Percentiles rank a stretch among this genome's conserved stretches.
These are phyloP conservation scores for Holothuria scabra DNA, from an alignment of 53 echinoderm and acorn worm genomes.

Conservation along the genomic window DNA sequence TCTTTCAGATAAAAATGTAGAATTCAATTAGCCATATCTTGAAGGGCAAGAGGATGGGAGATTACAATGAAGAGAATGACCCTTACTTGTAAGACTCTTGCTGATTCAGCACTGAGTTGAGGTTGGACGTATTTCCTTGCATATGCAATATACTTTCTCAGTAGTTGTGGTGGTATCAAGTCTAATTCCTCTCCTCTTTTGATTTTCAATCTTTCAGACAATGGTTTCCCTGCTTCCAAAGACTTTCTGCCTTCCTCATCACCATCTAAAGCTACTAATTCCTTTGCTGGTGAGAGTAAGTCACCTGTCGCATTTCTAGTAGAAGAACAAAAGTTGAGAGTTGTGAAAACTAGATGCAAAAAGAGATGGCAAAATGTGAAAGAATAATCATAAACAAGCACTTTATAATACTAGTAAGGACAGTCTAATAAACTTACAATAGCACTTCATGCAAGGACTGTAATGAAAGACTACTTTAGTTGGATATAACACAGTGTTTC, in stretches of 20 bases:
- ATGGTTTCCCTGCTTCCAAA: slow-evolving; percentile 72
- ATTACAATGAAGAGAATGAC: not conserved
- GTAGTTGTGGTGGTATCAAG: slow-evolving; percentile 86
- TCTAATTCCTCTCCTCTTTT: slow-evolving; percentile 80
- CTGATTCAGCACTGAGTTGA: slow-evolving; percentile 78
- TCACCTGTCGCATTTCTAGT: slow-evolving; percentile 24
- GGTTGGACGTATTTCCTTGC: slow-evolving; percentile 97
- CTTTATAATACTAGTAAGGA: too few relatives aligned
- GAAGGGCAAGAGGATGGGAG: not conserved
- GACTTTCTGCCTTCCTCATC: slow-evolving; percentile 68
- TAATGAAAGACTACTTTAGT: too few relatives aligned
- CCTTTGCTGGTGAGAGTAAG: slow-evolving; percentile 20
- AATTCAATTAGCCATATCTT: not conserved
- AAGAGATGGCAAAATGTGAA: too few relatives aligned
- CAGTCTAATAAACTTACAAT: too few relatives aligned
- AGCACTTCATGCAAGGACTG: too few relatives aligned
- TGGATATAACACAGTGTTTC: too few relatives aligned
- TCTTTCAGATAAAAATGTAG: not conserved
- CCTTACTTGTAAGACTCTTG: slow-evolving; percentile 82
- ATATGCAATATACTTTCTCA: slow-evolving; percentile 98
- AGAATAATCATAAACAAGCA: too few relatives aligned
- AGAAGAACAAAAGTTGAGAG: too few relatives aligned
- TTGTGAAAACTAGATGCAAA: too few relatives aligned
- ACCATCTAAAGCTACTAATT: slow-evolving; percentile 20
- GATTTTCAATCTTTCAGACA: slow-evolving; percentile 89